Evolutionary conservation across 2,113 vertebrate genomes (phyloP).

Genomic region (Aegotheles bennettii): DNA sequence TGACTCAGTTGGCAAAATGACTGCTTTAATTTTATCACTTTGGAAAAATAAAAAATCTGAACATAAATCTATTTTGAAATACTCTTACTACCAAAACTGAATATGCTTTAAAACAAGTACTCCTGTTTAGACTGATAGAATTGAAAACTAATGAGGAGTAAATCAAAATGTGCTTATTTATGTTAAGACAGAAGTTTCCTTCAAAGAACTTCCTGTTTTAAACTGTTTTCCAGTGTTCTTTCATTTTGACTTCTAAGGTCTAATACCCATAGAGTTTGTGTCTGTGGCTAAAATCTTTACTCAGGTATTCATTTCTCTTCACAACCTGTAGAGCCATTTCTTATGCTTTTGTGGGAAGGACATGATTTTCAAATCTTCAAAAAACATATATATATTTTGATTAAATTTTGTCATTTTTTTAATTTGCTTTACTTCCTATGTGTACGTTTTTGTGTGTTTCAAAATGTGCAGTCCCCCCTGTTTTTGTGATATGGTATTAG

Average conservation of each 20-base stretch:
- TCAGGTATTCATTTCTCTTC: background rate
- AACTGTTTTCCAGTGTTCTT: background rate
- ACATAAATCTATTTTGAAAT: background rate
- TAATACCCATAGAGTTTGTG: background rate
- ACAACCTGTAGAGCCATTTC: constrained; percentile 27
- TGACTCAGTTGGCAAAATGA: too few species aligned
- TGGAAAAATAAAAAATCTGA: background rate
- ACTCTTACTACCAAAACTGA: background rate
- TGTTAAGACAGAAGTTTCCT: background rate
- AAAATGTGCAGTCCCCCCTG: background rate
- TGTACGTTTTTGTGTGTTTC: background rate
- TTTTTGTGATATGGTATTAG: background rate
- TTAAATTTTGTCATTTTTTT: background rate
- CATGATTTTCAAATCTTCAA: background rate
- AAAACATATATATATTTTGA: background rate
- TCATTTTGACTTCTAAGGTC: background rate
- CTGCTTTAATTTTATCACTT: background rate
- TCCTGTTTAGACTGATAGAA: background rate
- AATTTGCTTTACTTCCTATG: background rate
- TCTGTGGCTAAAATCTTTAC: background rate
- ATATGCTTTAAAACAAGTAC: background rate
- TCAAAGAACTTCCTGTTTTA: background rate
- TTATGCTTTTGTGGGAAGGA: background rate
- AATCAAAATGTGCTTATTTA: background rate
- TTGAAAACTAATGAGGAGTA: background rate